Evolutionary conservation across 2,797 vertebrate genomes (phyloP), one percentile per base, ranked within the genome.

Genomic region (Brachymystax lenok): DNA sequence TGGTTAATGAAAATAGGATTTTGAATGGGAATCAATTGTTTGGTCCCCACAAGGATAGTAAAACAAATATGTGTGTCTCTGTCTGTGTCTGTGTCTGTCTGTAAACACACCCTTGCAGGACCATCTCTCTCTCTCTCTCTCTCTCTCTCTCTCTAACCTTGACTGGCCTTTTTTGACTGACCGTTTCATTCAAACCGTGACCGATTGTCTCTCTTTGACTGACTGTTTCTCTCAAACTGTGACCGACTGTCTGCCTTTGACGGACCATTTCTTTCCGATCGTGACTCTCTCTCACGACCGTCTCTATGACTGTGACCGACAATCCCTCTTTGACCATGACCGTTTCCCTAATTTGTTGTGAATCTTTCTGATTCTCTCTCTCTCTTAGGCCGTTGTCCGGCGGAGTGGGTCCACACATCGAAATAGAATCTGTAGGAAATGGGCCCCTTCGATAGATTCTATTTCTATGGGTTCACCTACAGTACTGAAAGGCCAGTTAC

Each of bases 141-240:
- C 66, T 54, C 67, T 33, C 13, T 75, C 71, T 77, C 74, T 72
- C 69, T 73, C 78, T 76, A 63, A 12, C 40, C 40, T 46, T 46
- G 40, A 46, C 40, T 46, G 40, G 40, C 40, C 80, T 46, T 30
- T 16, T 68, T 17, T 14, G 27, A 7, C 24, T 30, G 19, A 30
- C 27, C 30, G 19, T 68, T 28, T 68, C 24, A 28, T 14, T 21
- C 52, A 30, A 8, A 80, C 78, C 77, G 0, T 13, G 40, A 46
- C 40, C 10, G 40, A 46, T 19, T n/a, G 76, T 52, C 73, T 77
- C 66, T 75, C 75, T 30, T 35, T 51, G 21, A 78, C 76, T 56
- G 50, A n/a, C 70, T 3, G 73, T 64, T 63, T 74, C 74, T 67
- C 67, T 10, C 33, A 16, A 14, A 16, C 21, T 67, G 66, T 56